phyloP scores from a whole-genome alignment of 2,888 invertebrate genomes.

The Drosophila cracens region DNA sequence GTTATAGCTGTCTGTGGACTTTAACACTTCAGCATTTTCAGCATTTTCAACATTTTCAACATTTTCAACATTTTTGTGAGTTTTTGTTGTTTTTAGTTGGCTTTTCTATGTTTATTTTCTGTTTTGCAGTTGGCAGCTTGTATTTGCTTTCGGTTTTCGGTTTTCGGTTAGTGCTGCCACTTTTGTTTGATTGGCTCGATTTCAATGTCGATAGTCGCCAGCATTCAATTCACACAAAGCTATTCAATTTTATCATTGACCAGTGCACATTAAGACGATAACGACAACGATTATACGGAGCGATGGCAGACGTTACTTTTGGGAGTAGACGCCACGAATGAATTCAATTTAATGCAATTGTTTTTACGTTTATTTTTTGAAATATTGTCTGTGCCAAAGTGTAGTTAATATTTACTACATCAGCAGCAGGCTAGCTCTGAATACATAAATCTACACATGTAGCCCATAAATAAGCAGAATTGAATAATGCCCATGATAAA shows the following conservation, averaged over 20 bases:
- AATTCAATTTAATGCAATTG: slow-evolving; percentile 54
- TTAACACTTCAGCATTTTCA: slow-evolving; percentile 5
- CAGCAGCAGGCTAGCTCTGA: background rate
- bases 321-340: slow-evolving; percentile 25
- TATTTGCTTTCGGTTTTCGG: slow-evolving; percentile 32
- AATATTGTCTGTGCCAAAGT: background rate
- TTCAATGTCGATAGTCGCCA: slow-evolving; percentile 32
- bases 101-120: background rate
- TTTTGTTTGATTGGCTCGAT: slow-evolving; percentile 43
- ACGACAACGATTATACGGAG: slow-evolving; percentile 5
- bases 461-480: slow-evolving; percentile 46
- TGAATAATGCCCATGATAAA: slow-evolving; percentile 46
- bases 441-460: slow-evolving; percentile 49
- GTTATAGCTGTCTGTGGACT: background rate
- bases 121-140: slow-evolving; percentile 12
- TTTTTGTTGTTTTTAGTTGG: background rate
- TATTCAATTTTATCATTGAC: slow-evolving; percentile 26
- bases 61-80: slow-evolving; percentile 11
- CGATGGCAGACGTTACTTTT: slow-evolving; percentile 8
- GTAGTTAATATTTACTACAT: slow-evolving; percentile 17
- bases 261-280: slow-evolving; percentile 33
- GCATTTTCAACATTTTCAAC: slow-evolving; percentile 11
- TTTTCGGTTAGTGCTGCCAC: slow-evolving; percentile 30
- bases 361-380: slow-evolving; percentile 1
- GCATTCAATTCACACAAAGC: slow-evolving; percentile 35